Conservation (phyloP, 1,140 invertebrate species). For the Neodiprion pinetum region DNA sequence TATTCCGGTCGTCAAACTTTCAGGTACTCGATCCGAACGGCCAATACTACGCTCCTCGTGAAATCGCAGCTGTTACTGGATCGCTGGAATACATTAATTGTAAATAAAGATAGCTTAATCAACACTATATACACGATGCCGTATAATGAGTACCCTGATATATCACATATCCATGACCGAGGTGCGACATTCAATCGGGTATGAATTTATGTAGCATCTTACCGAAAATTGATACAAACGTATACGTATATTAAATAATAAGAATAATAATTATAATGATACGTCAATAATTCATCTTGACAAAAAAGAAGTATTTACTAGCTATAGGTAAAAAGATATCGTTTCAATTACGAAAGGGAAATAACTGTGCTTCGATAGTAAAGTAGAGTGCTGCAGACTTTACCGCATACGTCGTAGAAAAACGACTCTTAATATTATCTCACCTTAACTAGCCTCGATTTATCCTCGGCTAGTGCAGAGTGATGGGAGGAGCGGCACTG, state of each 20-base stretch:
- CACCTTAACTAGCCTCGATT: conserved; percentile 22
- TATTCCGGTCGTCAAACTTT: background rate
- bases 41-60: background rate
- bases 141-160: no score
- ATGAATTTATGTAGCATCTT: background rate
- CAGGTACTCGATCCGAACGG: background rate
- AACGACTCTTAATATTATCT: background rate
- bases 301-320: no score
- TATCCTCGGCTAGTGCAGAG: conserved; percentile 20
- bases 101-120: conserved; percentile 3
- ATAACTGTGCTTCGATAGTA: no score
- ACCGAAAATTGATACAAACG: conserved; percentile 10
- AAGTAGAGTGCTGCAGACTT: no score
- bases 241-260: conserved; percentile 9
- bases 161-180: background rate
- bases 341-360: no score
- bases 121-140: background rate
- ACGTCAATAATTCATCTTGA: no score
- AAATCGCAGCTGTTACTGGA: conserved; percentile 5
- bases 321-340: no score
- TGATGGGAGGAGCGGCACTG: conserved; percentile 60
- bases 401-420: no score
- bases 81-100: conserved; percentile 23
- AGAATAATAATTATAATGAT: conserved; percentile 15
- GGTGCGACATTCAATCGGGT: background rate